Evolutionary conservation across 1,140 invertebrate species (phyloP), one percentile per base, ranked within the genome.

Genomic region (Lucilia cuprina): DNA sequence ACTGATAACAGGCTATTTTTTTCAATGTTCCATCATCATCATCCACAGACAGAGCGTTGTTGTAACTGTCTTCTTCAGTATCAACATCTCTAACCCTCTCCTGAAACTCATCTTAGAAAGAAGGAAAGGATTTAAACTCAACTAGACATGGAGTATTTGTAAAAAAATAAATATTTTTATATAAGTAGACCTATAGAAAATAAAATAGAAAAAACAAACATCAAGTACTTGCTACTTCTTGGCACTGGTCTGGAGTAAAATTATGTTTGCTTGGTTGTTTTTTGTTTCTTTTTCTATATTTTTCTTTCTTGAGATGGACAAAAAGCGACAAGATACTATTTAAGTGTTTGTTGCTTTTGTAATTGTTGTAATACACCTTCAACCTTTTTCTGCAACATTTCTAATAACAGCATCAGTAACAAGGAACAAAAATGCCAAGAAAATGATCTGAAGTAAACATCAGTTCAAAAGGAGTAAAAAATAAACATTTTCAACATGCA

Each of bases 351-450:
- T 70, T 77, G 74, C 21, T 77, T 77, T 77, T 30, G 74, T 21
- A 77, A 41, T 41, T 78, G 34, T 78, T 19, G 47, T 41, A 78
- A 78, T 78, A 49, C 34, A 41, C 75, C 75, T 41, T 41, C 75
- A 78, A 78, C 75, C 34, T 78, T 78, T 30, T 41, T 4, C 75
- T 41, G 47, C 75, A 78, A 78, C 75, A 78, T 41, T 78, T 41
- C 34, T 78, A 78, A 78, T 49, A 78, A 35, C 17, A 78, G 35
- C 75, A 78, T n/a, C 75, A 78, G 25, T 5, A 41, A 35, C 25
- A 78, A 78, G 14, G 25, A 30, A 30, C 25, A 77, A 35, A 49
- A 17, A 41, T 35, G 21, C 25, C 25, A 30, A 30, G 25, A 30
- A 70, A 70, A 70, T 55, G 65, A 21, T 70, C 50, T 21, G 65